phyloP scores from a whole-genome alignment of 2,888 invertebrate genomes.

The Heliconius ismenius region DNA sequence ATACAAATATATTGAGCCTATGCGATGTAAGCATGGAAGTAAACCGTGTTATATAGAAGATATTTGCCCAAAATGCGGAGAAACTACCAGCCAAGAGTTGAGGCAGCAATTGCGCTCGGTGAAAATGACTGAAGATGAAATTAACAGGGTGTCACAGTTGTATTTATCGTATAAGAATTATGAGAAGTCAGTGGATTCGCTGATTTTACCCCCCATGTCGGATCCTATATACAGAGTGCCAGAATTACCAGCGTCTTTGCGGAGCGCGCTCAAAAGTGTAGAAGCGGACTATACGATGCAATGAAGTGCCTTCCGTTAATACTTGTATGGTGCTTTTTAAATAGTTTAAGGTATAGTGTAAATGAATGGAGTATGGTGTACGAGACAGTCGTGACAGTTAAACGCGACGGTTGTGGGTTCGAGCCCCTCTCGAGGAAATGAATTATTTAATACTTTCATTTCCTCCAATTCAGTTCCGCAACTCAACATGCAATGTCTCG shows the following conservation, averaged over 20 bases:
- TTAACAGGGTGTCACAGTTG: conserved; percentile 64
- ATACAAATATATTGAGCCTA: conserved; percentile 66
- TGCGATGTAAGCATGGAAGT: conserved; percentile 58
- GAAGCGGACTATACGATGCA: conserved; percentile 59
- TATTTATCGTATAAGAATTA: conserved; percentile 67
- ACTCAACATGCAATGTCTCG: too few relatives aligned
- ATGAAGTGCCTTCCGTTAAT: conserved; percentile 46
- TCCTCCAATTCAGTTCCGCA: neutral
- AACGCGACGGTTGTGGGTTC: neutral
- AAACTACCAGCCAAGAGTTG: conserved; percentile 63
- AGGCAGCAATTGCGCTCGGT: conserved; percentile 65
- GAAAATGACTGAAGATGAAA: conserved; percentile 70
- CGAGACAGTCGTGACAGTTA: too few relatives aligned
- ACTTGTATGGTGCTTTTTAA: conserved; percentile 14
- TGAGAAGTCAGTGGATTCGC: conserved; percentile 63
- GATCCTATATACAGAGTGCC: conserved; percentile 72
- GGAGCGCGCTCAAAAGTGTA: conserved; percentile 62
- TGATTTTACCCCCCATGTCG: conserved; percentile 67
- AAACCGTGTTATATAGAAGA: conserved; percentile 60
- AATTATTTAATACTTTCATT: neutral
- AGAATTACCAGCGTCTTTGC: conserved; percentile 63
- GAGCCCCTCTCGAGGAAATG: neutral
- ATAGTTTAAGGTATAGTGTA: neutral
- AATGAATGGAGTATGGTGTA: too few relatives aligned
- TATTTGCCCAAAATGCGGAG: conserved; percentile 67